Conservation (phyloP, 2,888 invertebrate genomes). For the Patella depressa region DNA sequence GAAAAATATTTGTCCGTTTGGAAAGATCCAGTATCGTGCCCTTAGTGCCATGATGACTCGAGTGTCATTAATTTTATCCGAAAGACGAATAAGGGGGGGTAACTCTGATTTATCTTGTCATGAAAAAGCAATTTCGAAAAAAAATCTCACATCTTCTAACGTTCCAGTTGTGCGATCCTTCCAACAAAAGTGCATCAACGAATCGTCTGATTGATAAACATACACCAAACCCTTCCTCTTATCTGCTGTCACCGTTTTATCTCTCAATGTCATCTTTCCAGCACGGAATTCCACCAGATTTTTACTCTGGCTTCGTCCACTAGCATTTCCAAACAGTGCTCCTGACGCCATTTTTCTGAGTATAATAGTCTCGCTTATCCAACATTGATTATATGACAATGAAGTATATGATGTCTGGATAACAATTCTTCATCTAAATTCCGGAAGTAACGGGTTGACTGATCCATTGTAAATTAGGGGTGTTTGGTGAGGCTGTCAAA, state of each 20-base stretch:
- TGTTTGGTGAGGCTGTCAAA: no score
- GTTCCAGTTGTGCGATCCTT: constrained; percentile 94
- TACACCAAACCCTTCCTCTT: constrained; percentile 95
- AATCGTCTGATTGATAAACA: constrained; percentile 96
- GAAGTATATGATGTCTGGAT: no score
- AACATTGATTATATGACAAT: no score
- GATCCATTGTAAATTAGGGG: no score
- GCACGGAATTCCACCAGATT: constrained; percentile 93
- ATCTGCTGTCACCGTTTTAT: constrained; percentile 87
- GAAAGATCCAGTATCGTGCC: no score
- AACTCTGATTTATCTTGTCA: not conserved
- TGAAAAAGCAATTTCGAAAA: not conserved
- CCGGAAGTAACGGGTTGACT: no score
- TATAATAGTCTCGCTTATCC: no score
- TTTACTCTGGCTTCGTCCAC: constrained; percentile 81
- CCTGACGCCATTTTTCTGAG: constrained; percentile 11
- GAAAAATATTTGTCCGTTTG: no score
- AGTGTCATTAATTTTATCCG: no score
- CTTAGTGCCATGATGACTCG: no score
- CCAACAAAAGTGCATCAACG: constrained; percentile 99
- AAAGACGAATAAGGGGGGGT: no score
- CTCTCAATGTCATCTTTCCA: constrained; percentile 95
- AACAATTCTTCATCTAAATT: no score
- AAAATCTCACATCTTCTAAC: constrained; percentile 84
- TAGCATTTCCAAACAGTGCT: constrained; percentile 76